These are phyloP conservation scores for Lissonota sp. DNA, from an alignment of 2,888 invertebrate species.

Conservation along the genomic window DNA sequence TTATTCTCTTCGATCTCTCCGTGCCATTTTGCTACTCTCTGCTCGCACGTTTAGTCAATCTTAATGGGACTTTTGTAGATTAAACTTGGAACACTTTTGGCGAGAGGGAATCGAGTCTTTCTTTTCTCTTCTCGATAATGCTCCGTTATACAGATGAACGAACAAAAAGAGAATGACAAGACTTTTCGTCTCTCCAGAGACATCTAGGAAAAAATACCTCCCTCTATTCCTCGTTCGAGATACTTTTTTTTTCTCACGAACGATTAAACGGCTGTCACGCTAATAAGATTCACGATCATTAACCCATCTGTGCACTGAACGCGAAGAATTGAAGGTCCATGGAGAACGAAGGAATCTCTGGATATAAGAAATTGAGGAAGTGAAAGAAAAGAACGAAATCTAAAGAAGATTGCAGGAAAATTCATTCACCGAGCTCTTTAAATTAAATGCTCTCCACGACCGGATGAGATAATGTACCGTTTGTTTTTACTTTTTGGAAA, in stretches of 20 bases:
- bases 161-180: slow-evolving; percentile 35
- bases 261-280: slow-evolving; percentile 53
- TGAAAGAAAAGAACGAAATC: slow-evolving; percentile 1
- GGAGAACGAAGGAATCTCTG: slow-evolving; percentile 20
- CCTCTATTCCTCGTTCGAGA: too few species aligned
- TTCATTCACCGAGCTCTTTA: slow-evolving; percentile 32
- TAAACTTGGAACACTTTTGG: slow-evolving; percentile 78
- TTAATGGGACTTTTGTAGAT: slow-evolving; percentile 78
- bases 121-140: slow-evolving; percentile 20
- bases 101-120: slow-evolving; percentile 63
- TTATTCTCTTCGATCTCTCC: slow-evolving; percentile 21
- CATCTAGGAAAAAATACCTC: neutral
- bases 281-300: slow-evolving; percentile 59
- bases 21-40: slow-evolving; percentile 23
- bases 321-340: slow-evolving; percentile 10
- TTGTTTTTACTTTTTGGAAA: slow-evolving; percentile 8
- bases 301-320: neutral
- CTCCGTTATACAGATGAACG: slow-evolving; percentile 17
- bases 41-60: slow-evolving; percentile 76
- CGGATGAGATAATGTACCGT: slow-evolving; percentile 1
- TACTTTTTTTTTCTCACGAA: slow-evolving; percentile 41
- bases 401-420: slow-evolving; percentile 14
- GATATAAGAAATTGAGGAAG: slow-evolving; percentile 12
- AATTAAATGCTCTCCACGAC: slow-evolving; percentile 42
- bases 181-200: slow-evolving; percentile 21